Evolutionary conservation across 2,113 vertebrate genomes (phyloP).

Genomic region (Lota lota): DNA sequence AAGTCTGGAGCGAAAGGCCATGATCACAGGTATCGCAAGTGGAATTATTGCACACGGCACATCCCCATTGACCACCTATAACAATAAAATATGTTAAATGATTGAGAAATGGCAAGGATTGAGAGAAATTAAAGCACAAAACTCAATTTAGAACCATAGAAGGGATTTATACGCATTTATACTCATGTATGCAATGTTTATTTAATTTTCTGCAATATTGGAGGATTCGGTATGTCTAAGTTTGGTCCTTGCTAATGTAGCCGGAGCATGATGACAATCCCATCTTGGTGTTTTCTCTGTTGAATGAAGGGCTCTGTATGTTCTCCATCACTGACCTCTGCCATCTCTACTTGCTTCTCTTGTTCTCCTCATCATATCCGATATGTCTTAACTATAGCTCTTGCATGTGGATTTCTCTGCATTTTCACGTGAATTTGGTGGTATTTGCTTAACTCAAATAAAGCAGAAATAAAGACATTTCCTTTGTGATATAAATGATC

Average conservation of each 20-base stretch:
- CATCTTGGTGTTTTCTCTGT: constrained; percentile 72
- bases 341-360: constrained; percentile 44
- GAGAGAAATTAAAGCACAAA: constrained; percentile 56
- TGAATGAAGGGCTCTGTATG: constrained; percentile 77
- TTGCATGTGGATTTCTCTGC: constrained; percentile 50
- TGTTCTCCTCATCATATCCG: constrained; percentile 46
- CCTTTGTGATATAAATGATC: constrained; percentile 45
- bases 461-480: constrained; percentile 27
- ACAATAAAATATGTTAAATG: neutral
- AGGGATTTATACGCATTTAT: constrained; percentile 55
- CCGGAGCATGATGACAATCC: constrained; percentile 79
- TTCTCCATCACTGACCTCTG: constrained; percentile 50
- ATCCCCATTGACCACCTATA: neutral
- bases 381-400: constrained; percentile 45
- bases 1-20: too few species aligned
- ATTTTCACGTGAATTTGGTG: constrained; percentile 53
- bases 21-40: too few species aligned
- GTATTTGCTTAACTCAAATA: constrained; percentile 68
- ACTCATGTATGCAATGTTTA: constrained; percentile 82
- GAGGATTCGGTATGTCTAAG: constrained; percentile 38
- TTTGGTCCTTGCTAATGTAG: constrained; percentile 55
- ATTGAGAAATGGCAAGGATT: constrained; percentile 3
- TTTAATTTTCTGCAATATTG: constrained; percentile 9
- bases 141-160: constrained; percentile 51
- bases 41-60: neutral